These are phyloP conservation scores for Pleuronectes platessa DNA, from an alignment of 2,113 vertebrate genomes.

Conservation along the genomic window DNA sequence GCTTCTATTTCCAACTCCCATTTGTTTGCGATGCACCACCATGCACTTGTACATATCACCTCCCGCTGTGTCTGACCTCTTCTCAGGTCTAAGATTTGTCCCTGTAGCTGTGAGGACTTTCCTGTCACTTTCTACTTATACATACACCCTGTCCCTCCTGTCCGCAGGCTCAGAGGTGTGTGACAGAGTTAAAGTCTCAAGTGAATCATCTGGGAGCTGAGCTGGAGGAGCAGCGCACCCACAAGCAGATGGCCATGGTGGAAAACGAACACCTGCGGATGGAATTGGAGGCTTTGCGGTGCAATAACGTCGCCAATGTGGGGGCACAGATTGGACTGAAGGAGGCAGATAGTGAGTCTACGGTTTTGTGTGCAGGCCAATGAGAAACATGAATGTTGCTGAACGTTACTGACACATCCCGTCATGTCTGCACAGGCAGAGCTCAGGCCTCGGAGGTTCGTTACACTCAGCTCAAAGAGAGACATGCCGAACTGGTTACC, in stretches of 20 bases:
- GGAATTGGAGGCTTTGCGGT: constrained; percentile 88
- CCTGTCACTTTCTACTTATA: background rate
- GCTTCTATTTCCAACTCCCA: too few species aligned
- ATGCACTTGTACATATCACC: background rate
- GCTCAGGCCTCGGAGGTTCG: constrained; percentile 91
- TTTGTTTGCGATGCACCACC: background rate
- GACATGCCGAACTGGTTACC: constrained; percentile 93
- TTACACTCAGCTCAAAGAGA: constrained; percentile 93
- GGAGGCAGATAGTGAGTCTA: constrained; percentile 89
- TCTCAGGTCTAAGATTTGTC: background rate
- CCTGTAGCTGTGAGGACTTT: background rate
- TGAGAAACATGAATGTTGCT: too few species aligned
- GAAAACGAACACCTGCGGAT: constrained; percentile 90
- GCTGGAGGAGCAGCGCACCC: constrained; percentile 89
- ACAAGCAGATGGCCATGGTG: constrained; percentile 88
- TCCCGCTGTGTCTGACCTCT: background rate
- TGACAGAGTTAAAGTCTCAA: constrained; percentile 75
- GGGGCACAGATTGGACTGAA: constrained; percentile 91
- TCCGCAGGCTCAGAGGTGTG: constrained; percentile 85
- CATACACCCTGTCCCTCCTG: background rate
- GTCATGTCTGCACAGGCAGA: constrained; percentile 78
- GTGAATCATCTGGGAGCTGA: constrained; percentile 90
- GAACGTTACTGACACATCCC: background rate
- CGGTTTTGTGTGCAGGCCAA: background rate
- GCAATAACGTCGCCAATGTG: constrained; percentile 83